Evolutionary conservation across 2,888 invertebrate genomes (phyloP).

Genomic region (Microchrysa polita): DNA sequence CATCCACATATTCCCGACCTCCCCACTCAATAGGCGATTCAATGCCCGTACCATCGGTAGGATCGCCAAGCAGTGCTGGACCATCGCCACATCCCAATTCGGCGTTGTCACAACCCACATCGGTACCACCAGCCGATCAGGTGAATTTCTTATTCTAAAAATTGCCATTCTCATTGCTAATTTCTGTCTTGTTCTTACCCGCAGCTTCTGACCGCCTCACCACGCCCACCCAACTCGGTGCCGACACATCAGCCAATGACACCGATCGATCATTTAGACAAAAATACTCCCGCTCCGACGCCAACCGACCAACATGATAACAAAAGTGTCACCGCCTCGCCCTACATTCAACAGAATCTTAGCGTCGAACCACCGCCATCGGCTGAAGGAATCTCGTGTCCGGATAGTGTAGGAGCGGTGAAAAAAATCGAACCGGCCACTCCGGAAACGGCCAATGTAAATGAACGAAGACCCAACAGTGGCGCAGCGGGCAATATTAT

Average conservation of each 20-base stretch:
- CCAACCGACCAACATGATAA: constrained; percentile 64
- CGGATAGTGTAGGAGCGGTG: constrained; percentile 29
- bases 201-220: constrained; percentile 67
- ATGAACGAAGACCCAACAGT: constrained; percentile 45
- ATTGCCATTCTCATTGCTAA: no score
- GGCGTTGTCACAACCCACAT: constrained; percentile 77
- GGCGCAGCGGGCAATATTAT: constrained; percentile 37
- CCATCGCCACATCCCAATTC: constrained; percentile 70
- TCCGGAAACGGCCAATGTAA: neutral
- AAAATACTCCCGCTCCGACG: constrained; percentile 64
- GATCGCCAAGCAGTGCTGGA: constrained; percentile 73
- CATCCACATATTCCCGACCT: constrained; percentile 74
- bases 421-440: constrained; percentile 43
- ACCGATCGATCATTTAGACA: constrained; percentile 63
- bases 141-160: constrained; percentile 55
- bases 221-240: constrained; percentile 69
- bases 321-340: constrained; percentile 64
- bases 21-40: constrained; percentile 61
- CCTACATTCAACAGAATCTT: constrained; percentile 62
- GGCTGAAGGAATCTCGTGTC: constrained; percentile 32
- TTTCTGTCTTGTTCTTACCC: constrained; percentile 4
- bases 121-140: constrained; percentile 70
- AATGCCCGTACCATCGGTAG: constrained; percentile 67
- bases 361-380: constrained; percentile 63
- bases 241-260: constrained; percentile 64